phyloP scores from a whole-genome alignment of 2,888 invertebrate species.

The Sarcophaga subvicina region DNA sequence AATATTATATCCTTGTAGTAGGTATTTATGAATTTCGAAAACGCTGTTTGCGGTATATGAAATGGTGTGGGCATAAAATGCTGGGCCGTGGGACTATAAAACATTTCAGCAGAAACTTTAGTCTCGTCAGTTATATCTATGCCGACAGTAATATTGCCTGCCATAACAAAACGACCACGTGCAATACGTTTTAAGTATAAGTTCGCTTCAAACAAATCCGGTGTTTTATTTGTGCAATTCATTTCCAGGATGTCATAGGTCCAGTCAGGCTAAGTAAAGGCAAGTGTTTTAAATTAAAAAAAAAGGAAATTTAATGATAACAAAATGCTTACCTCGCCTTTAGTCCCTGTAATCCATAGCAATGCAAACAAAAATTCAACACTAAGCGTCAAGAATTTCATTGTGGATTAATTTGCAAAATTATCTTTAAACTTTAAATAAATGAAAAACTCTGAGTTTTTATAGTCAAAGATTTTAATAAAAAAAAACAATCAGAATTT shows the following conservation, averaged over 20 bases:
- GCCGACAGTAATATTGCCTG: neutral
- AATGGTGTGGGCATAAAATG: neutral
- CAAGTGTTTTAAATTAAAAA: neutral
- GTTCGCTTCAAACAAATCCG: neutral
- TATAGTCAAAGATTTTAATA: too few species aligned
- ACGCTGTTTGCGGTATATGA: neutral
- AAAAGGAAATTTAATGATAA: too few species aligned
- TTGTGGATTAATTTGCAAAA: too few species aligned
- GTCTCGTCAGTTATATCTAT: neutral
- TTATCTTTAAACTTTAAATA: too few species aligned
- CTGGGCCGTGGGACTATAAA: neutral
- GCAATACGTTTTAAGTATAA: too few species aligned
- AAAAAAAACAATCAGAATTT: too few species aligned
- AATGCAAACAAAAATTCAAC: too few species aligned
- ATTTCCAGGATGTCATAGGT: neutral
- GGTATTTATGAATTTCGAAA: neutral
- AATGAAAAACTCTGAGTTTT: too few species aligned
- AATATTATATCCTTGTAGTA: neutral
- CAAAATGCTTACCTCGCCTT: too few species aligned
- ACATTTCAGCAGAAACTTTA: neutral
- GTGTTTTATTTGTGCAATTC: neutral
- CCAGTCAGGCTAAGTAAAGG: neutral
- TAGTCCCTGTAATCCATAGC: too few species aligned
- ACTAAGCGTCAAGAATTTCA: too few species aligned
- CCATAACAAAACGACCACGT: neutral